Percentiles rank a stretch among this genome's conserved stretches.
Evolutionary conservation across 1,140 invertebrate species (phyloP).

Genomic region (Druon quercuslanigerum): DNA sequence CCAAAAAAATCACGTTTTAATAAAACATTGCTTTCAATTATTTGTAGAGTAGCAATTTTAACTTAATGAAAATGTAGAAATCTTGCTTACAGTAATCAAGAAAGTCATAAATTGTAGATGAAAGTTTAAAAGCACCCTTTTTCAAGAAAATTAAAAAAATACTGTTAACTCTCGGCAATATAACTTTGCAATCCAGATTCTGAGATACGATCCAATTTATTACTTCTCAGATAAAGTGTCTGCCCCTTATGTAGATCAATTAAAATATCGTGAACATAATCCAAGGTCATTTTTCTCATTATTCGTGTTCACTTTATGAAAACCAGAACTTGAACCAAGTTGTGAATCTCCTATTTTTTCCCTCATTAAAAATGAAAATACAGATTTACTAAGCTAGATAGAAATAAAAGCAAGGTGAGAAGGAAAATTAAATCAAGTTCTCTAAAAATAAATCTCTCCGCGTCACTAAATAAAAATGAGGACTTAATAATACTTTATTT

Average conservation of each 20-base stretch:
- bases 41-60: not conserved
- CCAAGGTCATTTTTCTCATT: constrained; percentile 14
- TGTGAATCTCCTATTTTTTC: constrained; percentile 3
- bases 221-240: not conserved
- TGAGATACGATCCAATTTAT: not conserved
- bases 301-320: constrained; percentile 15
- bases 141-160: not conserved
- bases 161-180: not conserved
- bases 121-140: not conserved
- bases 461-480: too few species aligned
- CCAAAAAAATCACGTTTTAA: too few species aligned
- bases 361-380: not conserved
- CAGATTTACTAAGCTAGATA: not conserved
- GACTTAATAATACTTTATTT: too few species aligned
- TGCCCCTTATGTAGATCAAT: not conserved
- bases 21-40: too few species aligned
- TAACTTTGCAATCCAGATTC: not conserved
- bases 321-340: not conserved
- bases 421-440: not conserved
- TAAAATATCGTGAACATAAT: not conserved
- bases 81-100: not conserved
- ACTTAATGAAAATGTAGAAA: not conserved
- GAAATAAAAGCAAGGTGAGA: not conserved
- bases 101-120: not conserved
- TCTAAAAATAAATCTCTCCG: too few species aligned